These are phyloP conservation scores for Cryptocephalus moraei DNA, from an alignment of 2,888 invertebrate species.

Conservation along the genomic window DNA sequence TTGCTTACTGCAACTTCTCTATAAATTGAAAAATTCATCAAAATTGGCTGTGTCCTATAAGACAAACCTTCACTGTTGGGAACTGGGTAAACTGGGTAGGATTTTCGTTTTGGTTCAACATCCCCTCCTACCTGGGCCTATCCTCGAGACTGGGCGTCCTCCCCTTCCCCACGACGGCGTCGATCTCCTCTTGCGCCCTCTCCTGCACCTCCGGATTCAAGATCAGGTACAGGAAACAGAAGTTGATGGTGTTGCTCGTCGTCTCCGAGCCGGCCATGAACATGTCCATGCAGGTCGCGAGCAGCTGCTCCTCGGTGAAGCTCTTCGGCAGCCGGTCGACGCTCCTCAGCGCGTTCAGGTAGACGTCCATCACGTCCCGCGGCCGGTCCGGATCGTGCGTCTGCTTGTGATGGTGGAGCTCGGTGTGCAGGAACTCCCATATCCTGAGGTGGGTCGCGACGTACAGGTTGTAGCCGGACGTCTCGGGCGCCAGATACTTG, in stretches of 20 bases:
- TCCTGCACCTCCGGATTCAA: conserved; percentile 61
- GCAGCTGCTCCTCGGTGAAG: conserved; percentile 61
- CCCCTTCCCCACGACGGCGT: conserved; percentile 58
- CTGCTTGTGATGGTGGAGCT: conserved; percentile 60
- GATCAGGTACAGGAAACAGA: conserved; percentile 65
- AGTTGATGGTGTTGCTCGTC: conserved; percentile 67
- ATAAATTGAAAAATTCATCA: too few species aligned
- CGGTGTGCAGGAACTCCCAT: conserved; percentile 62
- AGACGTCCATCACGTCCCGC: conserved; percentile 74
- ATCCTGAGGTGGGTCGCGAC: conserved; percentile 58
- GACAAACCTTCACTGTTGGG: background rate
- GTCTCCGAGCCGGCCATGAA: conserved; percentile 85
- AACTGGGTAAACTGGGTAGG: background rate
- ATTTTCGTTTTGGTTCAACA: conserved; percentile 2
- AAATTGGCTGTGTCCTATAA: too few species aligned
- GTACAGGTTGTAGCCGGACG: conserved; percentile 68
- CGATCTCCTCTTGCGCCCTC: conserved; percentile 70
- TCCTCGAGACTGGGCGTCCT: conserved; percentile 61
- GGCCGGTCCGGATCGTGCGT: conserved; percentile 52
- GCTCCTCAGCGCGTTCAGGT: conserved; percentile 56
- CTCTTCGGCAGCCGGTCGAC: conserved; percentile 35
- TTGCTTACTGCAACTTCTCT: too few species aligned
- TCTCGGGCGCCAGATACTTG: conserved; percentile 55
- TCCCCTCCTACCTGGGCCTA: conserved; percentile 51
- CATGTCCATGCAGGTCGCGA: conserved; percentile 75